Evolutionary conservation across 2,113 vertebrate genomes (phyloP).

Genomic region (Ceuthmochares aereus): DNA sequence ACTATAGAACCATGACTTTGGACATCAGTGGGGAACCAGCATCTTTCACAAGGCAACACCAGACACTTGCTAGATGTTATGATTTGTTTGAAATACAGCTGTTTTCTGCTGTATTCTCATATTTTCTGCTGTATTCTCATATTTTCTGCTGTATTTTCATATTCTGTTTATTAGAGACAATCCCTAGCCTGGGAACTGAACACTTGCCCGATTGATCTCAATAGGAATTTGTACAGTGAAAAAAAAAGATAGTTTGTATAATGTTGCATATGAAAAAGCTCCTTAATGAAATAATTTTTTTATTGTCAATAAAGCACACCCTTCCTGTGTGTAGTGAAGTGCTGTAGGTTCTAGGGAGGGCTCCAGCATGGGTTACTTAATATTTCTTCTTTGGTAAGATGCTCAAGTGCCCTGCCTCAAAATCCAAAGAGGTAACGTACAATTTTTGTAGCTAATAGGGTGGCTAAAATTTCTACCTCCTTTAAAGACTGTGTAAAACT

Average conservation of each 20-base stretch:
- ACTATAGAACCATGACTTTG: background rate
- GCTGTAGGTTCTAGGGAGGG: background rate
- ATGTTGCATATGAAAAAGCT: background rate
- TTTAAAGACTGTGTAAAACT: background rate
- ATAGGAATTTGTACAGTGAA: background rate
- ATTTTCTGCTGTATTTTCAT: background rate
- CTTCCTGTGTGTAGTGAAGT: constrained; percentile 13
- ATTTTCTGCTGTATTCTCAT: too few relatives aligned
- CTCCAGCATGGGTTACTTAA: background rate
- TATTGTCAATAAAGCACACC: constrained; percentile 8
- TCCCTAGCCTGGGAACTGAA: background rate
- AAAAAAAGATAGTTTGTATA: constrained; percentile 8
- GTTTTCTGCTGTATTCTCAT: background rate
- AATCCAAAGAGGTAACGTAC: background rate
- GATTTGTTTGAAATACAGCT: background rate
- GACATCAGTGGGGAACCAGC: background rate
- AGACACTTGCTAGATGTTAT: background rate
- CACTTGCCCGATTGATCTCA: background rate
- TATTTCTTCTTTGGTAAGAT: background rate
- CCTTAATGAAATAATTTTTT: constrained; percentile 36
- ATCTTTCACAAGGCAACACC: background rate
- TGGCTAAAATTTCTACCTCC: background rate
- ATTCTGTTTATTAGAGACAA: background rate
- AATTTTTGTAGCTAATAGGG: background rate
- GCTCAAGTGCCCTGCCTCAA: constrained; percentile 2